phyloP scores from a whole-genome alignment of 1,140 invertebrate species.

The Ips nitidus region DNA sequence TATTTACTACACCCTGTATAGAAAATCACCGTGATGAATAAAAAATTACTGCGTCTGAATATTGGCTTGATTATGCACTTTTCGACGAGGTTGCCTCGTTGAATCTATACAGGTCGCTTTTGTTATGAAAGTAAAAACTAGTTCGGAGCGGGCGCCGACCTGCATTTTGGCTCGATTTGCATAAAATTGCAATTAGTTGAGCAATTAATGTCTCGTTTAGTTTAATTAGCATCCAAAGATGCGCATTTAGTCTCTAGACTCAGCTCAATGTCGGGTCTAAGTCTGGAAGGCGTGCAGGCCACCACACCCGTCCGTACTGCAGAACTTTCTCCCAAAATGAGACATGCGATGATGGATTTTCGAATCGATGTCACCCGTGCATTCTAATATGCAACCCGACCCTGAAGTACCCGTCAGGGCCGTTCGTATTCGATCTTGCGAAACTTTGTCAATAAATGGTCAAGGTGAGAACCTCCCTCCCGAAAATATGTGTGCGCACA shows the following conservation, averaged over 20 bases:
- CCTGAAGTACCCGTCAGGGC: conserved; percentile 38
- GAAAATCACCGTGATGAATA: no score
- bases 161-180: background rate
- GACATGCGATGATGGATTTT: conserved; percentile 1
- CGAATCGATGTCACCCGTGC: conserved; percentile 29
- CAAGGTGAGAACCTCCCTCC: conserved; percentile 43
- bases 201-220: background rate
- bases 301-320: background rate
- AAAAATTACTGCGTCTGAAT: no score
- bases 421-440: conserved; percentile 37
- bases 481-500: conserved; percentile 35
- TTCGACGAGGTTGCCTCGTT: background rate
- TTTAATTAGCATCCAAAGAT: background rate
- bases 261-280: background rate
- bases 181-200: background rate
- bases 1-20: no score
- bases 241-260: background rate
- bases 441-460: conserved; percentile 40
- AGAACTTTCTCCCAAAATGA: background rate
- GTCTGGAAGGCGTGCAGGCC: background rate
- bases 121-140: conserved; percentile 6
- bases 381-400: conserved; percentile 34
- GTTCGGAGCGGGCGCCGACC: background rate
- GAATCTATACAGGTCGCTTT: background rate
- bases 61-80: background rate